Evolutionary conservation across 2,888 invertebrate genomes (phyloP).

Genomic region (Acrocyrtus sp.): DNA sequence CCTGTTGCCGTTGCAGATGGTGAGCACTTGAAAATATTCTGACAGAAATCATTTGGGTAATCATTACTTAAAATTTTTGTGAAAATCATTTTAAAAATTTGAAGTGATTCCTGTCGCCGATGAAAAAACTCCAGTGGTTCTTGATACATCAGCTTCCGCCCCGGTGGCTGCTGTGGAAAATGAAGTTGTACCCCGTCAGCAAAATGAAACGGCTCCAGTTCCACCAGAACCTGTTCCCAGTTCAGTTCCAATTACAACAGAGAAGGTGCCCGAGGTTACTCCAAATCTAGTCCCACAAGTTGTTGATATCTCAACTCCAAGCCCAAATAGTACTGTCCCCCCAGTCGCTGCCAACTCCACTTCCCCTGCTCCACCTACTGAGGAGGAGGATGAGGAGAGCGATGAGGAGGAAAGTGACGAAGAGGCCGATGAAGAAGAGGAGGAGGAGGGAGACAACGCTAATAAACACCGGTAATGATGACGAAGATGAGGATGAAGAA

Average conservation of each 20-base stretch:
- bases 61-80: too few relatives aligned
- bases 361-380: constrained; percentile 10
- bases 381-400: constrained; percentile 38
- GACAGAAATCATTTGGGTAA: too few relatives aligned
- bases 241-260: not conserved
- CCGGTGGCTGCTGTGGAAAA: too few relatives aligned
- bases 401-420: constrained; percentile 32
- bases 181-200: not conserved
- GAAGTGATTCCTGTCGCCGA: constrained; percentile 1
- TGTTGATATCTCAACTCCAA: constrained; percentile 28
- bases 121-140: not conserved
- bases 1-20: too few relatives aligned
- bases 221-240: constrained; percentile 11
- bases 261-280: constrained; percentile 2
- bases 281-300: constrained; percentile 29
- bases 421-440: constrained; percentile 13
- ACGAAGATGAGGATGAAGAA: constrained; percentile 42
- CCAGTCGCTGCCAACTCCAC: constrained; percentile 4
- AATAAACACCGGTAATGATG: constrained; percentile 37
- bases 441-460: constrained; percentile 8
- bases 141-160: not conserved
- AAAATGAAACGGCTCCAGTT: not conserved
- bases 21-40: too few relatives aligned
- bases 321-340: constrained; percentile 1
- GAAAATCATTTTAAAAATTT: too few relatives aligned